Conservation (phyloP, 2,113 vertebrate genomes). For the Daphoenositta chrysoptera region DNA sequence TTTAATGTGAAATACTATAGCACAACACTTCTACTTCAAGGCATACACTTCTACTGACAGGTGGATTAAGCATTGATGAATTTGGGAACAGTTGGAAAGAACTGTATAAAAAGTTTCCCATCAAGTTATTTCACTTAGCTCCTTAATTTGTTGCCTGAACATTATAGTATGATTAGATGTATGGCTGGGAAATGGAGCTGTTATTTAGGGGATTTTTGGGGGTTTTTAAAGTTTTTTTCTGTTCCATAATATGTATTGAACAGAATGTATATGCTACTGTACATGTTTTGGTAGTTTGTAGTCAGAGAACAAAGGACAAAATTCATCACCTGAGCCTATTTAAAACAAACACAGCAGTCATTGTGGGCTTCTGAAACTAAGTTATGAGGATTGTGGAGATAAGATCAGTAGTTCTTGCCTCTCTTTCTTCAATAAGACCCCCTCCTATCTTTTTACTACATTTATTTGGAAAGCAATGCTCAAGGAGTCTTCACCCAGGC, state of each 20-base stretch:
- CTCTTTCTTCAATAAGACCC: neutral
- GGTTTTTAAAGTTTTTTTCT: neutral
- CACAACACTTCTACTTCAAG: neutral
- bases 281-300: neutral
- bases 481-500: neutral
- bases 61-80: neutral
- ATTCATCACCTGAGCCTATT: neutral
- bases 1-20: constrained; percentile 12
- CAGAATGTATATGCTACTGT: neutral
- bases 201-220: neutral
- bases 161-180: neutral
- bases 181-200: neutral
- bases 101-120: neutral
- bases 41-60: neutral
- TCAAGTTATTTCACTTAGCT: neutral
- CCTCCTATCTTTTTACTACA: neutral
- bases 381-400: neutral
- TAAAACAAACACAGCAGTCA: neutral
- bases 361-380: neutral
- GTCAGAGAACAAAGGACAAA: neutral
- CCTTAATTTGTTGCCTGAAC: neutral
- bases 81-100: neutral
- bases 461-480: neutral
- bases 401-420: neutral
- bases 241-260: neutral